Evolutionary conservation across 2,888 invertebrate species (phyloP), one percentile per base, ranked within the genome.

Genomic region (Agrochola lota): DNA sequence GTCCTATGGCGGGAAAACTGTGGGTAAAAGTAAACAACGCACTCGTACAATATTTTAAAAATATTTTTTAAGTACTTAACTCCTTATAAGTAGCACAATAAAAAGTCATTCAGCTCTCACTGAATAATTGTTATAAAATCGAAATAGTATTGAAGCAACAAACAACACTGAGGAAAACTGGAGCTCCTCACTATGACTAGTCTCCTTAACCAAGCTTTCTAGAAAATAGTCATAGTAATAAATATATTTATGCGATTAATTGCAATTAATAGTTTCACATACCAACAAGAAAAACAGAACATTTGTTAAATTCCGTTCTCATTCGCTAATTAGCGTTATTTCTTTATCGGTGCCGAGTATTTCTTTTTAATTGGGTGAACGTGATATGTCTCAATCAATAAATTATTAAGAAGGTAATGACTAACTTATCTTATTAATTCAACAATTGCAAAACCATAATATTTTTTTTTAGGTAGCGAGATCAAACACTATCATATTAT

Each of bases 211-310:
- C 15, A 64, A 77, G 15, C 76, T 76, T 78, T 69, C 77, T 77
- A 69, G 30, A 60, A 68, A 30, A 43, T 52, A 43, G 11, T 35
- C 11, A 69, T 60, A 43, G 20, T 20, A 60, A n/a, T 69, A 26
- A 30, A 43, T n/a, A n/a, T 68, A 60, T 26, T 40, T 40, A 62
- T 62, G 40, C 35, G n/a, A 68, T 49, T 77, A 55, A 78, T 69
- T 70, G 35, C 26, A 62, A 64, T 35, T 52, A 59, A 68, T 35
- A 52, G 63, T 74, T 69, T 81, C 63, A 74, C 68, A 74, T 69
- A 52, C 57, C 35, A 52, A 6, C 12, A n/a, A 43, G 49, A n/a
- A 30, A 78, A 68, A 52, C 68, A 67, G 23, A 20, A 55, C n/a
- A 52, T 64, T 68, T 49, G 30, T 80, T 52, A 8, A 40, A 64